These are phyloP conservation scores for Loriculus beryllinus DNA, from an alignment of 2,797 vertebrate genomes.

Conservation along the genomic window DNA sequence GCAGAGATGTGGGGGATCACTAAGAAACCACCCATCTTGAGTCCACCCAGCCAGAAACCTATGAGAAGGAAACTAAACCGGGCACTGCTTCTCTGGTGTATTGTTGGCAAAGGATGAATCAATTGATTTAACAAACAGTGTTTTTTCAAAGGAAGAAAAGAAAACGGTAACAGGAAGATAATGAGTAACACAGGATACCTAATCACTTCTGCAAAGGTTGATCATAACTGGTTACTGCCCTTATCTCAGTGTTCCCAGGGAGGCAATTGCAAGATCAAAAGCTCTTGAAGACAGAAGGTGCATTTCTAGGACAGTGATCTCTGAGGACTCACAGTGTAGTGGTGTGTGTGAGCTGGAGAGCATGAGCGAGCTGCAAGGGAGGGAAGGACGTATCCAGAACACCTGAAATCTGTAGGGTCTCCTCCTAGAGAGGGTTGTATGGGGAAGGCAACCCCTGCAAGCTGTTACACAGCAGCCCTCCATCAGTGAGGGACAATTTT, in stretches of 20 bases:
- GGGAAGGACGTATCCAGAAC: neutral
- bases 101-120: slow-evolving; percentile 50
- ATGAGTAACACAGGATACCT: slow-evolving; percentile 20
- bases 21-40: neutral
- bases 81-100: neutral
- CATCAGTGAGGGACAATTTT: neutral
- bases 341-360: rapidly evolving
- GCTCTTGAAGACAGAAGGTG: neutral
- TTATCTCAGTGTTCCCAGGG: slow-evolving; percentile 14
- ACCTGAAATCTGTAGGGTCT: neutral
- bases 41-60: neutral
- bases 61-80: neutral
- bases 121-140: neutral
- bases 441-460: neutral
- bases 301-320: neutral
- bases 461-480: neutral
- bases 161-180: slow-evolving; percentile 53
- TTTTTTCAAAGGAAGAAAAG: slow-evolving; percentile 29
- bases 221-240: neutral
- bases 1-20: neutral
- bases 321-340: rapidly evolving
- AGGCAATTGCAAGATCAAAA: neutral
- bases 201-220: neutral
- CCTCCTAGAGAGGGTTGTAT: neutral
- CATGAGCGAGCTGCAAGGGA: rapidly evolving